These are phyloP conservation scores for Furcula furcula DNA, from an alignment of 2,888 invertebrate species.

Conservation along the genomic window DNA sequence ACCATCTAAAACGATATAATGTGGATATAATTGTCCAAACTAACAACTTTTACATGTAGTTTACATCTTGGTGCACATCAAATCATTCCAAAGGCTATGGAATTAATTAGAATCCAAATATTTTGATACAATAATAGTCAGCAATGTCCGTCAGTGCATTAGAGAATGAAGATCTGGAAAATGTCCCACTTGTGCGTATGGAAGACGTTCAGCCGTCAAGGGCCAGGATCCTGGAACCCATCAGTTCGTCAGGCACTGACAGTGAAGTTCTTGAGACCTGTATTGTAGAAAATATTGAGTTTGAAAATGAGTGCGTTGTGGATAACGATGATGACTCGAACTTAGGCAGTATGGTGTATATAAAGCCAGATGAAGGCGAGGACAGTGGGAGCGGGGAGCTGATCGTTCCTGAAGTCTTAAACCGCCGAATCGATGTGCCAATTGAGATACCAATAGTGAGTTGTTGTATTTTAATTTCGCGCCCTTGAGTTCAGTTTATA, in stretches of 20 bases:
- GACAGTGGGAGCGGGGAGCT: conserved; percentile 33
- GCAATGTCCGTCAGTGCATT: conserved; percentile 56
- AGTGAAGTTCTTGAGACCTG: conserved; percentile 40
- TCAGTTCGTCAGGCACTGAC: conserved; percentile 13
- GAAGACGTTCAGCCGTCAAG: conserved; percentile 65
- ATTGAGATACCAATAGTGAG: conserved; percentile 29
- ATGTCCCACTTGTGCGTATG: conserved; percentile 67
- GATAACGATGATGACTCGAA: conserved; percentile 59
- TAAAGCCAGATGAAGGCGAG: conserved; percentile 50
- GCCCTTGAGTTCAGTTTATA: not conserved
- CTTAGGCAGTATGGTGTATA: conserved; percentile 64
- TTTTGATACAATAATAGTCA: conserved; percentile 18
- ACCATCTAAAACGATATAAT: too few relatives aligned
- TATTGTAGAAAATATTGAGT: conserved; percentile 42
- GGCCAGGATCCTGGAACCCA: conserved; percentile 32
- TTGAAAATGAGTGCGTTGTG: conserved; percentile 44
- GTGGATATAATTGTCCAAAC: too few relatives aligned
- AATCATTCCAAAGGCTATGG: conserved; percentile 3
- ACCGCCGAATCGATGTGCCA: not conserved
- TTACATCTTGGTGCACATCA: too few relatives aligned
- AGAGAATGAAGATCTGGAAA: conserved; percentile 62
- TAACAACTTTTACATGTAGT: too few relatives aligned
- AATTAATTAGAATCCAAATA: conserved; percentile 22
- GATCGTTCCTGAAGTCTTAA: conserved; percentile 41
- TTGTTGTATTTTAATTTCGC: not conserved